A percentile compares a stretch with the other conserved stretches of the same genome.
Conservation (phyloP, 2,888 invertebrate species). For the Limnephilus rhombicus region DNA sequence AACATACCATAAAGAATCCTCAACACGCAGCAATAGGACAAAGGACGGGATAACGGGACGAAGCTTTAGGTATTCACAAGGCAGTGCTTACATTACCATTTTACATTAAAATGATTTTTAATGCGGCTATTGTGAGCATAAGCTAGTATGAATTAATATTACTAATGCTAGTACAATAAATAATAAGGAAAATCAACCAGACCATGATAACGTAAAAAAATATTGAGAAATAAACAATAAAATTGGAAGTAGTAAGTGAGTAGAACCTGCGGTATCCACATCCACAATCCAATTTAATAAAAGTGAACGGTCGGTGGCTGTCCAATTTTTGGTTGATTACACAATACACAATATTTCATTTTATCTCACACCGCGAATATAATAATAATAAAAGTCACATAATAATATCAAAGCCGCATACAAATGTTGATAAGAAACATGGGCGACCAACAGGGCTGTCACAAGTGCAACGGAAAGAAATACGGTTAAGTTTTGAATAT, state of each 20-base stretch:
- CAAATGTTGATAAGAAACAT: slow-evolving; percentile 21
- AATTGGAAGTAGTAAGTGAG: not conserved
- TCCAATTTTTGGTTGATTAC: slow-evolving; percentile 24
- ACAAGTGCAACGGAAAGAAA: not conserved
- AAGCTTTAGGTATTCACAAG: too few species aligned
- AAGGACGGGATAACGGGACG: not conserved
- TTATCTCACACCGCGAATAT: slow-evolving; percentile 8
- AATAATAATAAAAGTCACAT: not conserved
- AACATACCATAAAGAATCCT: too few species aligned
- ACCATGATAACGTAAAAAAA: slow-evolving; percentile 5
- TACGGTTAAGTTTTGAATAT: not conserved
- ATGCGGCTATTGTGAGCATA: not conserved
- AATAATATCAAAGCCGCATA: slow-evolving; percentile 30
- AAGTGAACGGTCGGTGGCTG: slow-evolving; percentile 19
- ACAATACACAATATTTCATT: slow-evolving; percentile 27
- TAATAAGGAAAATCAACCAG: not conserved
- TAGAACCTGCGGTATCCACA: not conserved
- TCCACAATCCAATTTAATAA: not conserved
- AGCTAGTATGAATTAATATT: not conserved
- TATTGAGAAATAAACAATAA: not conserved
- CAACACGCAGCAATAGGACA: not conserved
- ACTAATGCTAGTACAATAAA: not conserved
- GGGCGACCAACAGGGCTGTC: not conserved
- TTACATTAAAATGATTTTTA: too few species aligned
- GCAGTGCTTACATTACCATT: too few species aligned